Percentiles rank a stretch among this genome's conserved stretches.
phyloP scores from a whole-genome alignment of 2,797 vertebrate species.

The Thaleichthys pacificus region DNA sequence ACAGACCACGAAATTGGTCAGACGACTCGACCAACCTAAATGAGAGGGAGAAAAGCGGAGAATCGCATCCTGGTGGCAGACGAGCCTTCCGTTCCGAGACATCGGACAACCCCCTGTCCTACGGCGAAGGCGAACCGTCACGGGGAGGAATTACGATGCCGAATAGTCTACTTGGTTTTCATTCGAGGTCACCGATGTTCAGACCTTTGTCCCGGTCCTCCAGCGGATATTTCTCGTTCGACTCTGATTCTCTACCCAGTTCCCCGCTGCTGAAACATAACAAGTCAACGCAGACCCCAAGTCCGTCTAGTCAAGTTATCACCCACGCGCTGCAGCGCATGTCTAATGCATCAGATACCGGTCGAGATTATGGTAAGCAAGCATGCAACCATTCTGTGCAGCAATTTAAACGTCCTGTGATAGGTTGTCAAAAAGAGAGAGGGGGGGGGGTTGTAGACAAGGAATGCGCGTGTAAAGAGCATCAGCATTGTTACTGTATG shows the following conservation, averaged over 20 bases:
- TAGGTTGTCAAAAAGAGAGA: background rate
- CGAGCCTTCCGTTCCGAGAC: constrained; percentile 63
- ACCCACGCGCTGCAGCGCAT: constrained; percentile 68
- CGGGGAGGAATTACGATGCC: constrained; percentile 68
- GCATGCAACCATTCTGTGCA: background rate
- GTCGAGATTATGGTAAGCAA: constrained; percentile 57
- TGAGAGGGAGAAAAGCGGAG: constrained; percentile 71
- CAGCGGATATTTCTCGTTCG: constrained; percentile 93
- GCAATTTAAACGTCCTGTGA: background rate
- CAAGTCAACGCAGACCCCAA: constrained; percentile 89
- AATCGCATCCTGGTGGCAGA: constrained; percentile 64
- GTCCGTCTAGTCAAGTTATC: constrained; percentile 80
- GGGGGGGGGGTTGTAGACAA: no score
- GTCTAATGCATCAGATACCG: constrained; percentile 53
- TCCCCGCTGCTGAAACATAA: constrained; percentile 83
- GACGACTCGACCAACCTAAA: constrained; percentile 79
- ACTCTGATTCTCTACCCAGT: constrained; percentile 80
- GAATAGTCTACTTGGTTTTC: constrained; percentile 77
- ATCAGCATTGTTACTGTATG: no score
- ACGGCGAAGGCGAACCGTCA: constrained; percentile 61
- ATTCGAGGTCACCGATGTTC: constrained; percentile 80
- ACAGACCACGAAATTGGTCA: constrained; percentile 77
- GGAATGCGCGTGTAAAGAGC: no score
- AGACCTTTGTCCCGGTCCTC: constrained; percentile 82
- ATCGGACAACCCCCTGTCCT: constrained; percentile 44